Evolutionary conservation across 2,113 vertebrate species (phyloP).

Genomic region (Cricetomys ansorgei): DNA sequence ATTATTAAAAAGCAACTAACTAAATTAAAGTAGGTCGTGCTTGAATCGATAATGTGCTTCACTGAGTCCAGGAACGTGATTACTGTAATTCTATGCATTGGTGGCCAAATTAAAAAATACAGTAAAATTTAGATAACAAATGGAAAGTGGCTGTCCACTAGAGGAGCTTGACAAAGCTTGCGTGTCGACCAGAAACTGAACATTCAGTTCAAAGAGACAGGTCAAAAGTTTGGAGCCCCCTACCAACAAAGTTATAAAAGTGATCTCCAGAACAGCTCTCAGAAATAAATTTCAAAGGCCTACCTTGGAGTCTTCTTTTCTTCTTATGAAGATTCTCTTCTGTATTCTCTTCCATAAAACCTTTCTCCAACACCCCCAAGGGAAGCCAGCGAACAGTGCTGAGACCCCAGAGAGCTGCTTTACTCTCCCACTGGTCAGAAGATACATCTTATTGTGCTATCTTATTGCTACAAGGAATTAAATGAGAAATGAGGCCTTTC

Average conservation of each 20-base stretch:
- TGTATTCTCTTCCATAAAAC: conserved; percentile 52
- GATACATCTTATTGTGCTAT: not conserved
- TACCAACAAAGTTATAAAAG: not conserved
- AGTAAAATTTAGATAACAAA: not conserved
- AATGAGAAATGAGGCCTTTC: conserved; percentile 63
- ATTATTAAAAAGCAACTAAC: conserved; percentile 15
- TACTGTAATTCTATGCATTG: not conserved
- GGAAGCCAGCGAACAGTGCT: accelerated
- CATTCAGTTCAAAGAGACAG: not conserved
- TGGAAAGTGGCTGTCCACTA: not conserved
- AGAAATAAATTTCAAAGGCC: not conserved
- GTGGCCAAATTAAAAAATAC: not conserved
- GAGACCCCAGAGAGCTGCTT: not conserved
- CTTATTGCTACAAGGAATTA: conserved; percentile 49
- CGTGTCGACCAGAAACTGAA: not conserved
- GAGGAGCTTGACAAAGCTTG: not conserved
- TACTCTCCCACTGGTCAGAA: not conserved
- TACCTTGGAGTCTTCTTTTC: conserved; percentile 33
- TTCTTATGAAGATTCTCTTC: conserved; percentile 26
- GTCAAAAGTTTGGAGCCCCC: not conserved
- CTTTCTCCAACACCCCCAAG: not conserved
- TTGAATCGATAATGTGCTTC: not conserved
- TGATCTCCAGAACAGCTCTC: not conserved
- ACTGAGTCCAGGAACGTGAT: not conserved
- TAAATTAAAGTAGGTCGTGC: not conserved